Base-by-base conservation (phyloP, 2,797 vertebrate species). In the Phoebastria nigripes region DNA sequence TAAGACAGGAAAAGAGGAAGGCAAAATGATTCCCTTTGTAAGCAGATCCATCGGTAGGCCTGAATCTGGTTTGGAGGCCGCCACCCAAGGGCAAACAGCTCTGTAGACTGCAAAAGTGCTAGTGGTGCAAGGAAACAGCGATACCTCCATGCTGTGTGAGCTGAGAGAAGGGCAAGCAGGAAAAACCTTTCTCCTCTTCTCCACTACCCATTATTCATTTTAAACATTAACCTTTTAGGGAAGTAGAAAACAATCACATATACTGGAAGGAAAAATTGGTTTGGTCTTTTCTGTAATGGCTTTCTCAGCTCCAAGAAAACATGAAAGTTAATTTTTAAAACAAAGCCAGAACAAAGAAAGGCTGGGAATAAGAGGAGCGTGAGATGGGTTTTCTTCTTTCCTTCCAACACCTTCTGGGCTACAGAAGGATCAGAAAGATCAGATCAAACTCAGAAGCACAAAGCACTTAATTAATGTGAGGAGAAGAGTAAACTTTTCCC, bases 141-240 rank as follows among this genome's bases (percentile, higher is more conserved):
- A 6, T 7, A 62, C 9, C n/a, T 56, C 42, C 1, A 0, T 28
- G 71, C 42, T 42, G 78, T 2, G 22, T n/a, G 67, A 96, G 71
- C 59, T 35, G 51, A 69, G 73, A 56, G 69, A 54, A 54, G 25
- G 54, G 39, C 15, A 37, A 55, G 63, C 29, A 35, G 80, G 41
- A 20, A 70, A 62, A 84, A 25, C 15, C 44, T 71, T 81, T 70
- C 76, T 65, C 31, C 39, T 88, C 70, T 59, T 73, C 46, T 31
- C 65, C 33, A 5, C 62, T 42, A 21, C 29, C 65, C 80, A 91
- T 89, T 93, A 90, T 70, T 94, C 95, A 95, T 93, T 94, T 93
- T 78, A 92, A 91, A 63, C 89, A 93, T 93, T 94, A 94, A 91
- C 97, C 91, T 97, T 97, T 94, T 94, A 94, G 85, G 61, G 81